Percentiles rank a stretch among this genome's conserved stretches.
Conservation (phyloP, 2,113 vertebrate genomes). For the Heteronetta atricapilla region DNA sequence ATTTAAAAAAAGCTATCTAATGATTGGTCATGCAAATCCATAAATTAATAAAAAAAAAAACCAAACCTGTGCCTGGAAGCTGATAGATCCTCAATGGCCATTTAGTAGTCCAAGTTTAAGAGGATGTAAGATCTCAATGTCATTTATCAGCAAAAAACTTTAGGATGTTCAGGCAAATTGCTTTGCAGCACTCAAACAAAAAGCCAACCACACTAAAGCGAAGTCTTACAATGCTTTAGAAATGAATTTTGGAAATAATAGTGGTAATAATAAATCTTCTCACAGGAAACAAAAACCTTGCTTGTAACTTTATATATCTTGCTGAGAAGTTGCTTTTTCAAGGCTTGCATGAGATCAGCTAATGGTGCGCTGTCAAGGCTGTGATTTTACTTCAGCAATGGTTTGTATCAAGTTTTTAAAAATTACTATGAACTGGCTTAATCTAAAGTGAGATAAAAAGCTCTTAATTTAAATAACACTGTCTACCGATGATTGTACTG, state of each 20-base stretch:
- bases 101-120: not conserved
- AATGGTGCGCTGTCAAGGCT: not conserved
- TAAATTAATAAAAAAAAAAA: not conserved
- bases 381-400: not conserved
- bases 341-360: not conserved
- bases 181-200: not conserved
- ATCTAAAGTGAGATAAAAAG: not conserved
- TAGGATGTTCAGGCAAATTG: not conserved
- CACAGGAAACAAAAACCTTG: not conserved
- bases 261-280: not conserved
- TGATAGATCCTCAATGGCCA: not conserved
- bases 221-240: not conserved
- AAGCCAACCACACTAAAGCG: not conserved
- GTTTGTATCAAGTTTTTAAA: not conserved
- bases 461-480: conserved; percentile 1
- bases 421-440: not conserved
- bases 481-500: not conserved
- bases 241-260: not conserved
- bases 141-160: not conserved
- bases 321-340: not conserved
- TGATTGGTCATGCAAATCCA: not conserved
- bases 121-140: not conserved
- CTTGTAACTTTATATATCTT: not conserved
- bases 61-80: not conserved
- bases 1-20: not conserved